Base-by-base conservation (phyloP, 1,140 invertebrate genomes). In the Bilobella aurantiaca region DNA sequence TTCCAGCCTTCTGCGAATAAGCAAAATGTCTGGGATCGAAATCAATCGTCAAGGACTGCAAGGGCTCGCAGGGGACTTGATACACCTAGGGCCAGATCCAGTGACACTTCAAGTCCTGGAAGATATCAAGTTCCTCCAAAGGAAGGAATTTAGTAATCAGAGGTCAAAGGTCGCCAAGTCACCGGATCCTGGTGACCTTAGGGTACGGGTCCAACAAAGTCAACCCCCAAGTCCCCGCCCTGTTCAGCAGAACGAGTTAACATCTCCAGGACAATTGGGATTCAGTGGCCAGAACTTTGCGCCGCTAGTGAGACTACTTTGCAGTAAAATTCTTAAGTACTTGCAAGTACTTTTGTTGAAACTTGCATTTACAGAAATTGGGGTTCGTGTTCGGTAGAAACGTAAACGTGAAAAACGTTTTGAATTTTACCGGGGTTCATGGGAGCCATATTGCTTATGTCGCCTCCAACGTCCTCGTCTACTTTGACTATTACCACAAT, bases 401-500 rank as follows among this genome's bases (percentile, higher is more conserved):
- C 1, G 59, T 56, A 1, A 12, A 42, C 18, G 8, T 42, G 34
- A 18, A 42, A 8, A 12, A 42, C 18, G 32, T 56, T 0, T n/a
- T 69, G 1, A 72, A 72, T 58, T 47, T 72, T 29, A 68, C 66
- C 42, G 68, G 71, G 1, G 12, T 62, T 23, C 58, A 66, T 28
- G 67, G 61, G 56, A 68, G 49, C 25, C 61, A 66, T 29, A 62
- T 72, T 31, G 57, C 58, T 2, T 72, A 72, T 53, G 61, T 65
- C 16, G 58, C 66, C n/a, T 69, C 68, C 0, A 72, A 69, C 56
- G 28, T 56, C 12, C 25, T 72, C 31, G 53, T 72, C 23, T 25
- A 68, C 8, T 66, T 28, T 23, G 68, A 72, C 31, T 72, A 53
- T 53, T 62, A 66, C n/a, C 58, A 49, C n/a, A 67, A 72, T 60